Conservation (phyloP, 2,888 invertebrate genomes). For the Caenorhabditis auriculariae region DNA sequence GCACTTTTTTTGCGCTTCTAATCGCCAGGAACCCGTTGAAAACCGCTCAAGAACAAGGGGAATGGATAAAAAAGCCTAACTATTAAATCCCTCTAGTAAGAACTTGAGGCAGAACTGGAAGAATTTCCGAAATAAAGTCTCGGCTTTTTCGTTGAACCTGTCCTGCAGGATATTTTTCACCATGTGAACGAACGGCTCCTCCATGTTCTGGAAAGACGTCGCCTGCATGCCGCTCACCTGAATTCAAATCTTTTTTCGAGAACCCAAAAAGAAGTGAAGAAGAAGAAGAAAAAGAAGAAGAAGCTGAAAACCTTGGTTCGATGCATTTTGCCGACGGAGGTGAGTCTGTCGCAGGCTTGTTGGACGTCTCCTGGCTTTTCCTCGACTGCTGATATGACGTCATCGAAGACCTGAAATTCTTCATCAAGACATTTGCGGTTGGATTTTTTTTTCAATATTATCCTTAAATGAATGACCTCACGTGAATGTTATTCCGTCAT, state of each 20-base stretch:
- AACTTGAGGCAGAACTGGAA: slow-evolving; percentile 63
- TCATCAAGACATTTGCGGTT: too few relatives aligned
- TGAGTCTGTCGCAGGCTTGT: slow-evolving; percentile 50
- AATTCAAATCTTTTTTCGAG: slow-evolving; percentile 4
- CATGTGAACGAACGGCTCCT: slow-evolving; percentile 66
- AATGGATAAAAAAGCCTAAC: too few relatives aligned
- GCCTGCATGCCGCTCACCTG: slow-evolving; percentile 52
- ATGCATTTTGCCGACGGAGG: slow-evolving; percentile 59
- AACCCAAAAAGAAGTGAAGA: slow-evolving; percentile 2
- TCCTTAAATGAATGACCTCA: too few relatives aligned
- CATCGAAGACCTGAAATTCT: slow-evolving; percentile 61
- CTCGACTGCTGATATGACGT: slow-evolving; percentile 59
- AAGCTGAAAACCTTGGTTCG: slow-evolving; percentile 43
- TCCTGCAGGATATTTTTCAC: slow-evolving; percentile 61
- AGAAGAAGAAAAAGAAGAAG: neutral
- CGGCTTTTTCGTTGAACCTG: slow-evolving; percentile 65
- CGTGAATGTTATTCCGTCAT: too few relatives aligned
- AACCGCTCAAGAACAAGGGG: too few relatives aligned
- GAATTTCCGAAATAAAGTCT: slow-evolving; percentile 62
- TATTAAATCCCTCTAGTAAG: slow-evolving; percentile 59
- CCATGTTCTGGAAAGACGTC: slow-evolving; percentile 63
- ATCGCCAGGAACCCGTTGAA: too few relatives aligned
- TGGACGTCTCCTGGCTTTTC: slow-evolving; percentile 59
- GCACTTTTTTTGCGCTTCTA: too few relatives aligned
- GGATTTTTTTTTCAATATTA: too few relatives aligned